These are phyloP conservation scores for Microtus oregoni DNA, from an alignment of 2,113 vertebrate genomes.

Conservation along the genomic window DNA sequence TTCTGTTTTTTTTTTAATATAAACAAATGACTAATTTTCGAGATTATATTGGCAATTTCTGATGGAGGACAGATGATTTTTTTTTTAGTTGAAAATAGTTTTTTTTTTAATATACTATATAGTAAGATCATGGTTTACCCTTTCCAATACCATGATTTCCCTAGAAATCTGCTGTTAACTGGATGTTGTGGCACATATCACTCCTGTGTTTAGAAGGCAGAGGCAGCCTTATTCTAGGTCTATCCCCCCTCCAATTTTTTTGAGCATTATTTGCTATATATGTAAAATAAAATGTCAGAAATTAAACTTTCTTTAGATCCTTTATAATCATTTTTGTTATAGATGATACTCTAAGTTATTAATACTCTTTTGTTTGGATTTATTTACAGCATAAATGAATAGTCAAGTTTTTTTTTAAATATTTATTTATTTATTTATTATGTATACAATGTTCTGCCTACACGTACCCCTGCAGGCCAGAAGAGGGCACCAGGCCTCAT, in stretches of 20 bases:
- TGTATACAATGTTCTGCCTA: too few species aligned
- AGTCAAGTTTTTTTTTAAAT: not conserved
- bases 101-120: not conserved
- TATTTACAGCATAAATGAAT: conserved; percentile 3
- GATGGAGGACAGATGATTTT: conserved; percentile 8
- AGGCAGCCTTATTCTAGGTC: not conserved
- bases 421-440: too few species aligned
- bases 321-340: not conserved
- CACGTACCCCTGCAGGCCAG: too few species aligned
- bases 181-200: not conserved
- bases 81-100: not conserved
- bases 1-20: not conserved
- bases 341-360: not conserved
- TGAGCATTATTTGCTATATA: not conserved
- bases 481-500: too few species aligned
- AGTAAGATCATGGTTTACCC: not conserved
- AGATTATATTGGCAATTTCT: not conserved
- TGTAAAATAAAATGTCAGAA: conserved; percentile 7
- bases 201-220: not conserved
- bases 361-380: not conserved
- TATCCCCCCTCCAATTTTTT: not conserved
- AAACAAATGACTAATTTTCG: conserved; percentile 9
- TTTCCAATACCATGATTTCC: not conserved
- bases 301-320: not conserved
- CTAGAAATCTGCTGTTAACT: not conserved